Conservation (phyloP, 1,140 invertebrate genomes). For the Drosophila bocki region DNA sequence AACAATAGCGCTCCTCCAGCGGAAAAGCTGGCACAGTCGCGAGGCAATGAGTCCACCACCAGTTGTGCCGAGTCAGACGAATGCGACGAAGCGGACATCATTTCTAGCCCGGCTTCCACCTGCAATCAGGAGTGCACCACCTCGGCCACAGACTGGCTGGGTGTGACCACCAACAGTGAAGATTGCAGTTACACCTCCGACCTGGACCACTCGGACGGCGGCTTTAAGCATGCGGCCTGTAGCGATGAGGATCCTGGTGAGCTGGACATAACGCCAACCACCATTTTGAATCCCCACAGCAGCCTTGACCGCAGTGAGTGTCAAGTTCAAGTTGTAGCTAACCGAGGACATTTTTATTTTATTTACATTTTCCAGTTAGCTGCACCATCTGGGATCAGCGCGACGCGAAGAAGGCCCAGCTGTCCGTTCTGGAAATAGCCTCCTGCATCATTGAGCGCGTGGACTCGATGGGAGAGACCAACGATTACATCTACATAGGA, state of each 20-base stretch:
- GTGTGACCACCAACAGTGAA: conserved; percentile 94
- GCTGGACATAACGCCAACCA: conserved; percentile 90
- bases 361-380: conserved; percentile 88
- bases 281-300: conserved; percentile 89
- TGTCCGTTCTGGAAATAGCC: conserved; percentile 97
- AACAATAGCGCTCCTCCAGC: conserved; percentile 20
- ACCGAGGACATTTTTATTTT: not conserved
- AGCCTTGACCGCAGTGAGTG: conserved; percentile 90
- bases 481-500: conserved; percentile 93
- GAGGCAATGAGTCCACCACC: conserved; percentile 51
- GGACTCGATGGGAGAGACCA: conserved; percentile 92
- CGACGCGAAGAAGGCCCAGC: conserved; percentile 95
- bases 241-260: conserved; percentile 87
- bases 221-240: conserved; percentile 80
- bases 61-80: conserved; percentile 86
- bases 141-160: conserved; percentile 92
- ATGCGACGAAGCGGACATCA: conserved; percentile 86
- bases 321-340: not conserved
- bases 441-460: conserved; percentile 96
- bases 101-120: conserved; percentile 84
- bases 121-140: conserved; percentile 85
- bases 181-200: conserved; percentile 93
- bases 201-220: conserved; percentile 87
- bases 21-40: conserved; percentile 31
- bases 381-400: conserved; percentile 97